Evolutionary conservation across 2,113 vertebrate species (phyloP).

Genomic region (Gymnorhina tibicen): DNA sequence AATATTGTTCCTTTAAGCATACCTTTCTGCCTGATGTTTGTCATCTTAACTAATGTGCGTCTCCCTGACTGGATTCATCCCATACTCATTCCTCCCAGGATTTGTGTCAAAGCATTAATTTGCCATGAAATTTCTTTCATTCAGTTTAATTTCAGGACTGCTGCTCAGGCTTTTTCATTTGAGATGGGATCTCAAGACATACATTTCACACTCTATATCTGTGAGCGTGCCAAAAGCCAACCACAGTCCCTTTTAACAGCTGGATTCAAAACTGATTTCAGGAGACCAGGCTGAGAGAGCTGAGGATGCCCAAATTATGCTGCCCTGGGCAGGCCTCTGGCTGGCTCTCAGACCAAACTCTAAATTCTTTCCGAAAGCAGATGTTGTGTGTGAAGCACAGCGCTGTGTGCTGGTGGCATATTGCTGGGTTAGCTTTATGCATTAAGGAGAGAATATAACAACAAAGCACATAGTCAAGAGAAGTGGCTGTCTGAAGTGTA

Average conservation of each 20-base stretch:
- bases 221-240: not conserved
- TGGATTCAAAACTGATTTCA: not conserved
- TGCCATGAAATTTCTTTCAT: not conserved
- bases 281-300: not conserved
- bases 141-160: constrained; percentile 9
- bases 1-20: constrained; percentile 38
- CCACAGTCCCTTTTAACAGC: not conserved
- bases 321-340: not conserved
- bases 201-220: not conserved
- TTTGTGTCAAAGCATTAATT: constrained; percentile 29
- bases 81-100: not conserved
- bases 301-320: not conserved
- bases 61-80: not conserved
- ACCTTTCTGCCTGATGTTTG: constrained; percentile 18
- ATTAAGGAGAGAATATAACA: not conserved
- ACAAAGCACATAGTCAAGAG: not conserved
- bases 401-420: accelerated
- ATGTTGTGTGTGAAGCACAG: not conserved
- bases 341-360: not conserved
- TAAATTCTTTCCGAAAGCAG: not conserved
- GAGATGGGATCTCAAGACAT: not conserved
- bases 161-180: not conserved
- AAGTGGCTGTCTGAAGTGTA: not conserved
- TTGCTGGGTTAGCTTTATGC: not conserved
- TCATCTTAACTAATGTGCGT: not conserved